phyloP scores from a whole-genome alignment of 2,888 invertebrate species.

The Philaethria dido region DNA sequence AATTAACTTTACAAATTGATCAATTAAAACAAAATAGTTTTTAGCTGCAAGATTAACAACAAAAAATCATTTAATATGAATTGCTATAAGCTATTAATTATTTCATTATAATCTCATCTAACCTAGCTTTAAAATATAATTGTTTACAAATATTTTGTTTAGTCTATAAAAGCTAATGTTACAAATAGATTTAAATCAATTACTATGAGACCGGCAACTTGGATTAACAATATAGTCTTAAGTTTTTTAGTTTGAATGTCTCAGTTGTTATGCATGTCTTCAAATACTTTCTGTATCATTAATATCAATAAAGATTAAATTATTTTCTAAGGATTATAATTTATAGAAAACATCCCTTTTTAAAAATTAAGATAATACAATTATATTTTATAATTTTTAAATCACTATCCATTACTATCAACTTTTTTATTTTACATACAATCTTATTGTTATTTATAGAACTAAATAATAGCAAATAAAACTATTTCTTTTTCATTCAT shows the following conservation, averaged over 20 bases:
- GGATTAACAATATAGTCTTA: background rate
- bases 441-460: background rate
- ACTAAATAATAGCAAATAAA: slow-evolving; percentile 10
- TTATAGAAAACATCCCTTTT: slow-evolving; percentile 34
- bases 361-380: too few species aligned
- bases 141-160: slow-evolving; percentile 3
- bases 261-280: background rate
- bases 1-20: slow-evolving; percentile 75
- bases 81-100: background rate
- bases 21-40: slow-evolving; percentile 64
- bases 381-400: too few species aligned
- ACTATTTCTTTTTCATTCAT: slow-evolving; percentile 2
- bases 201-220: background rate
- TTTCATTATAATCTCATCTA: slow-evolving; percentile 5
- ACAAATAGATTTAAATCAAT: background rate
- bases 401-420: too few species aligned
- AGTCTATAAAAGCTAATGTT: background rate
- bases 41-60: slow-evolving; percentile 32
- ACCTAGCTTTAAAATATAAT: slow-evolving; percentile 33
- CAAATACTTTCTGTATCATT: background rate
- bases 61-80: slow-evolving; percentile 18
- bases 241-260: background rate
- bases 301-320: background rate
- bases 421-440: too few species aligned
- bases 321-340: slow-evolving; percentile 22